Evolutionary conservation across 2,888 invertebrate species (phyloP), one percentile per base, ranked within the genome.

Genomic region (Taenaris catops): DNA sequence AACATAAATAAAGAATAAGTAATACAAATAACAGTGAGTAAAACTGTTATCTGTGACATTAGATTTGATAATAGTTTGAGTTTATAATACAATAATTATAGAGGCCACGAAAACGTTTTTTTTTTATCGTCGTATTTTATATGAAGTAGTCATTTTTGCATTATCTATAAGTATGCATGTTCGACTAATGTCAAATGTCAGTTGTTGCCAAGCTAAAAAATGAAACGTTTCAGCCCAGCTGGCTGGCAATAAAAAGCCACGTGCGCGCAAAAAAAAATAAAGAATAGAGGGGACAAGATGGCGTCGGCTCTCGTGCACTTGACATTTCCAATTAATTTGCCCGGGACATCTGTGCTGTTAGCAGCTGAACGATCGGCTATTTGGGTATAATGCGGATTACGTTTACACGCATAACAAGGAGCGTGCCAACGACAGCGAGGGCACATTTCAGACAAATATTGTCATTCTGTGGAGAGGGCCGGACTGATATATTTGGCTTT

Each of bases 311-410:
- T 63, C 67, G 65, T 80, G 84, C 81, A 84, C 84, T 84, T 84
- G 84, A 84, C 84, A 84, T 84, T 84, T 83, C 81, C 84, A 83
- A 84, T 84, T 84, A 84, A 84, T 84, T 84, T 81, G 80, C 76
- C 63, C 73, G 72, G 75, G 70, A 79, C 83, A 83, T 84, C 84
- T 84, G 84, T 83, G 80, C 63, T 56, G 68, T 67, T 66, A 73
- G 83, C 84, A 83, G 84, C 84, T 83, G 83, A 81, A 64, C 59
- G 58, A 65, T 63, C 55, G 66, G 68, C 57, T 63, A 61, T 65
- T 67, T 55, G 68, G 65, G 53, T 53, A 53, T 65, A 67, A 68
- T 67, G 68, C 62, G 78, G 76, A 79, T 79, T 78, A 80, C 67
- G 67, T 59, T 59, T 55, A 51, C 52, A 53, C 48, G 53, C 50